Conservation (phyloP, 1,140 invertebrate genomes). For the Lycorma delicatula region DNA sequence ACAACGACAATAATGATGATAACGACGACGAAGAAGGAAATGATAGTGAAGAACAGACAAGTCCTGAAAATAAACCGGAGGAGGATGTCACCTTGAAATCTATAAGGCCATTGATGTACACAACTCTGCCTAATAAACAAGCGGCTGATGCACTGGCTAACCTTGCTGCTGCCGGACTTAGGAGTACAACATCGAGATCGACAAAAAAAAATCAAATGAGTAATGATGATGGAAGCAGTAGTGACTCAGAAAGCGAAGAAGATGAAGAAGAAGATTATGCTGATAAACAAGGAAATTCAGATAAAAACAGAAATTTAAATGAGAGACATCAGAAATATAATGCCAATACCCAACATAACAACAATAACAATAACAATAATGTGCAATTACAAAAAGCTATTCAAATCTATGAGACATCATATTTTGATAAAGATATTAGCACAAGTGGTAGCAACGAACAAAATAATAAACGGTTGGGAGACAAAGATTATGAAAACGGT, state of each 20-base stretch:
- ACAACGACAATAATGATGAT: background rate
- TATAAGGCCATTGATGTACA: constrained; percentile 28
- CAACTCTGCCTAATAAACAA: constrained; percentile 42
- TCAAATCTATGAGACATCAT: background rate
- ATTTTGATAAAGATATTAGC: background rate
- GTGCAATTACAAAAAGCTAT: background rate
- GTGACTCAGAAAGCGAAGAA: background rate
- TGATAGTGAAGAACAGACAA: constrained; percentile 12
- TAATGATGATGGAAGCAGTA: background rate
- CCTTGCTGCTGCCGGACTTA: constrained; percentile 34
- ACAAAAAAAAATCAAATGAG: background rate
- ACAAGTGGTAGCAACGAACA: background rate
- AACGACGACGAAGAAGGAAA: constrained; percentile 4
- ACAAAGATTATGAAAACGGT: too few species aligned
- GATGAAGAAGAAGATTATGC: constrained; percentile 8
- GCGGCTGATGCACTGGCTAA: constrained; percentile 44
- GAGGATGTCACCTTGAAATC: background rate
- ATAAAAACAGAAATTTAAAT: background rate
- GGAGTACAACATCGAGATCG: background rate
- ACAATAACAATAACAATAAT: background rate
- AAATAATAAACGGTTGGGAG: background rate
- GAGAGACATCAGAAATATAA: background rate
- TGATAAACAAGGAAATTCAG: constrained; percentile 4
- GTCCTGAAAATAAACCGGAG: constrained; percentile 9
- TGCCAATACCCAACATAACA: background rate